phyloP scores from a whole-genome alignment of 2,113 vertebrate species.

The Synchiropus splendidus region DNA sequence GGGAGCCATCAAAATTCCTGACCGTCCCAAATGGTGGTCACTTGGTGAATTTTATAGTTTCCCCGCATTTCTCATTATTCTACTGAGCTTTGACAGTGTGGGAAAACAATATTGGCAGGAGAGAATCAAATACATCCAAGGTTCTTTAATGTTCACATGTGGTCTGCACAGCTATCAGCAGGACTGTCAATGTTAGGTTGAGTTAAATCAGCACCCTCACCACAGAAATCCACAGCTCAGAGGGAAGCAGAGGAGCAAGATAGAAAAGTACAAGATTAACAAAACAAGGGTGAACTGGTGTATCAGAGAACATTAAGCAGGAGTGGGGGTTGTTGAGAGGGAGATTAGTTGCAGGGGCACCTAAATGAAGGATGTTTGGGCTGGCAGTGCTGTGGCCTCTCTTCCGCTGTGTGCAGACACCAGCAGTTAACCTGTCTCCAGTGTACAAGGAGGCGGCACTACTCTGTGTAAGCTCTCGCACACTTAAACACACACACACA shows the following conservation, averaged over 20 bases:
- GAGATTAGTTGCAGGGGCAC: slow-evolving; percentile 14
- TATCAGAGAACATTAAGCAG: neutral
- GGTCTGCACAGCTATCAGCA: slow-evolving; percentile 19
- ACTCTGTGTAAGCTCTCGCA: slow-evolving; percentile 7
- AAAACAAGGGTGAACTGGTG: slow-evolving; percentile 3
- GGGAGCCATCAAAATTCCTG: slow-evolving; percentile 29
- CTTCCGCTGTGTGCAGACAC: slow-evolving; percentile 47
- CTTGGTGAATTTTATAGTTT: slow-evolving; percentile 8
- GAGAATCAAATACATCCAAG: neutral
- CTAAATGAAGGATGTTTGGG: slow-evolving; percentile 61
- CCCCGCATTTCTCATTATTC: slow-evolving; percentile 27
- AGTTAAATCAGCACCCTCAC: slow-evolving; percentile 10
- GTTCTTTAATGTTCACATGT: slow-evolving; percentile 13
- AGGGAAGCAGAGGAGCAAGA: slow-evolving; percentile 1
- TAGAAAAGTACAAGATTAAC: slow-evolving; percentile 22
- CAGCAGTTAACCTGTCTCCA: slow-evolving; percentile 61
- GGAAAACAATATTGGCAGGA: slow-evolving; percentile 41
- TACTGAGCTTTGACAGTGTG: slow-evolving; percentile 35
- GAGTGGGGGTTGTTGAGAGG: slow-evolving; percentile 4
- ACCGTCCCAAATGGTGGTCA: slow-evolving; percentile 14
- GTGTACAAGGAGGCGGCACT: slow-evolving; percentile 15
- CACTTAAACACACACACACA: slow-evolving; percentile 6
- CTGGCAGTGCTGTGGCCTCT: slow-evolving; percentile 32
- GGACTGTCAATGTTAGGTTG: slow-evolving; percentile 4
- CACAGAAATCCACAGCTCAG: slow-evolving; percentile 15